Base-by-base conservation (phyloP, 2,888 invertebrate species). In the Lamellibrachia satsuma region DNA sequence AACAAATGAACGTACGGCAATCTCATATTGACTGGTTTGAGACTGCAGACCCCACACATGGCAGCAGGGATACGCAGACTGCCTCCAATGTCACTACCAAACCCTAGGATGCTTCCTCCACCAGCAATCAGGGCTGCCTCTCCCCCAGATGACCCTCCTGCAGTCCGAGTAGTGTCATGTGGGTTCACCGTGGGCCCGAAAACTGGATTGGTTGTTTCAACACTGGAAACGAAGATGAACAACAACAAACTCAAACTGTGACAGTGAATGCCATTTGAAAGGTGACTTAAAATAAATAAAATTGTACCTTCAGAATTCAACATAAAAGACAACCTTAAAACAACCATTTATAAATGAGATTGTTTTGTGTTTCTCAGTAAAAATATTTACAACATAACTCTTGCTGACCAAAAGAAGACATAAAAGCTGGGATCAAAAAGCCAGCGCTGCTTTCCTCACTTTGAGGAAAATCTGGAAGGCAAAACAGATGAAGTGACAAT, bases 61-160 rank as follows among this genome's bases (percentile, higher is more conserved):
- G 96, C 95, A n/a, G 97, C 95, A 0, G 97, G 97, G 90, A 97
- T 96, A 15, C 97, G 95, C 52, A 97, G 95, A 92, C 97, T 97
- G 90, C 97, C 97, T 4, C 96, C 97, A 52, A 97, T 95, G 93
- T 97, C 97, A 51, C 96, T 96, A 2, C 97, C 97, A n/a, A 93
- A 90, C 11, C 93, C 97, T 22, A 97, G 94, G 2, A 96, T 93
- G 3, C 97, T 96, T 0, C 97, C 97, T 15, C 96, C 96, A 4
- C 95, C 95, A 0, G 96, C 96, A 60, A 97, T 95, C 2, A 97
- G 95, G 4, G 97, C 96, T 3, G 95, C 97, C 93, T 96, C 96
- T 4, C 96, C 97, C 1, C 97, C 97, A 0, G 96, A 96, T 0
- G 97, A 97, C 0, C 97, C 97, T 1, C 97, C 97, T 7, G 96